A percentile compares a stretch with the other conserved stretches of the same genome.
These are phyloP conservation scores for Gymnodraco acuticeps DNA, from an alignment of 2,797 vertebrate genomes.

Conservation along the genomic window DNA sequence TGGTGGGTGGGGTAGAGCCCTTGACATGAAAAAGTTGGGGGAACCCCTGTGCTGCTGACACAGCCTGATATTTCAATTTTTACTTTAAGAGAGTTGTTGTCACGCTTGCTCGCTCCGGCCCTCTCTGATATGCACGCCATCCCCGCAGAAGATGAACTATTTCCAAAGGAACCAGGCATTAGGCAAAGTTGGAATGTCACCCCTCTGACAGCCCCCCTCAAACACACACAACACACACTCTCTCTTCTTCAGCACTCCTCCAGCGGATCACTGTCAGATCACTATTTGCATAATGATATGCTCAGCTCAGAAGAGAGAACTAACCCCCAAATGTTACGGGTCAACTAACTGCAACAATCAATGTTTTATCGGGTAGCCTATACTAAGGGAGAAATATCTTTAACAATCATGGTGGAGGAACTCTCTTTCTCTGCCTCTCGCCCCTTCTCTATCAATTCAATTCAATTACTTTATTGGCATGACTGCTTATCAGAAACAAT, in stretches of 20 bases:
- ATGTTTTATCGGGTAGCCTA: slow-evolving; percentile 93
- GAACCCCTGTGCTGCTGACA: slow-evolving; percentile 52
- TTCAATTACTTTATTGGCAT: slow-evolving; percentile 77
- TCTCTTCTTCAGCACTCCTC: slow-evolving; percentile 85
- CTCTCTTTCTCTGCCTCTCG: slow-evolving; percentile 50
- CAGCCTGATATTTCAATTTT: slow-evolving; percentile 78
- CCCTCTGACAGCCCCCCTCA: slow-evolving; percentile 70
- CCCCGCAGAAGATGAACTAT: slow-evolving; percentile 80
- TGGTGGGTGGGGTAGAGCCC: slow-evolving; percentile 44
- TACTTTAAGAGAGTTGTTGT: slow-evolving; percentile 74
- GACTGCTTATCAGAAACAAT: slow-evolving; percentile 76
- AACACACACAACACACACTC: slow-evolving; percentile 21
- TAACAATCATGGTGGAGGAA: slow-evolving; percentile 88
- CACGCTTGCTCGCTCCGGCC: slow-evolving; percentile 76
- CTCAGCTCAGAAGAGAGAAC: slow-evolving; percentile 98
- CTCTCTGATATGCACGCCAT: slow-evolving; percentile 64
- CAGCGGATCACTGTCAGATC: slow-evolving; percentile 97
- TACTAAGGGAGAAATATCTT: slow-evolving; percentile 93
- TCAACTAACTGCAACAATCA: slow-evolving; percentile 99
- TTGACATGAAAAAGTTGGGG: slow-evolving; percentile 57
- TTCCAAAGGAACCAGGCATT: slow-evolving; percentile 75
- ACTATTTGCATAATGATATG: slow-evolving; percentile 99
- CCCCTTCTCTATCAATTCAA: slow-evolving; percentile 73
- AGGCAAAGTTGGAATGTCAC: slow-evolving; percentile 84
- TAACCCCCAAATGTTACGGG: slow-evolving; percentile 99